Percentiles rank a stretch among this genome's conserved stretches.
Conservation (phyloP, 1,140 invertebrate species). For the Magallana gigas region DNA sequence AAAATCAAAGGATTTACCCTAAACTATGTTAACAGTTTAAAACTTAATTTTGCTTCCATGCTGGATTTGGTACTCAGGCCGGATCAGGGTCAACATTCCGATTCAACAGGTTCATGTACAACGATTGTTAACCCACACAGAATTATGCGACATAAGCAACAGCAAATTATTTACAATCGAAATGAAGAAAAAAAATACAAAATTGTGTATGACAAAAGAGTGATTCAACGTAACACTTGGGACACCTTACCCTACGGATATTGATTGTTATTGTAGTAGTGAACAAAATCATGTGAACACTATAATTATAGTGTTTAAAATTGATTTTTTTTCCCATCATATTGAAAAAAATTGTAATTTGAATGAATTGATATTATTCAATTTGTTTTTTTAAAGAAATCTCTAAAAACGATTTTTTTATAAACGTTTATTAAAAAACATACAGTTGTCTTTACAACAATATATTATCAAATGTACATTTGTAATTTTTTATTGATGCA, state of each 20-base stretch:
- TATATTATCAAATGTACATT: background rate
- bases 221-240: slow-evolving; percentile 27
- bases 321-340: background rate
- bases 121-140: slow-evolving; percentile 48
- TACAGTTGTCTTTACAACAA: background rate
- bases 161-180: slow-evolving; percentile 46
- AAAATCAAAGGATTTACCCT: slow-evolving; percentile 61
- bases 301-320: background rate
- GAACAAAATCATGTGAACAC: no score
- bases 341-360: background rate
- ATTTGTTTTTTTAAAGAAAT: background rate
- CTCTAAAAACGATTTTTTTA: background rate
- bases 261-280: background rate
- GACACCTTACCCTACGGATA: slow-evolving; percentile 57
- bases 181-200: slow-evolving; percentile 51
- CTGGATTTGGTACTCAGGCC: slow-evolving; percentile 21
- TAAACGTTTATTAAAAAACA: background rate
- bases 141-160: slow-evolving; percentile 48
- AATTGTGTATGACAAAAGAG: slow-evolving; percentile 54
- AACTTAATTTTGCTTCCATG: slow-evolving; percentile 54
- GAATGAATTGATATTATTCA: no score
- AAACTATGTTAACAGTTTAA: slow-evolving; percentile 50
- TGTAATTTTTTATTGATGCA: background rate
- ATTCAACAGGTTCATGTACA: slow-evolving; percentile 7
- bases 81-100: background rate